phyloP scores from a whole-genome alignment of 2,888 invertebrate species.

The Nephrotoma appendiculata region DNA sequence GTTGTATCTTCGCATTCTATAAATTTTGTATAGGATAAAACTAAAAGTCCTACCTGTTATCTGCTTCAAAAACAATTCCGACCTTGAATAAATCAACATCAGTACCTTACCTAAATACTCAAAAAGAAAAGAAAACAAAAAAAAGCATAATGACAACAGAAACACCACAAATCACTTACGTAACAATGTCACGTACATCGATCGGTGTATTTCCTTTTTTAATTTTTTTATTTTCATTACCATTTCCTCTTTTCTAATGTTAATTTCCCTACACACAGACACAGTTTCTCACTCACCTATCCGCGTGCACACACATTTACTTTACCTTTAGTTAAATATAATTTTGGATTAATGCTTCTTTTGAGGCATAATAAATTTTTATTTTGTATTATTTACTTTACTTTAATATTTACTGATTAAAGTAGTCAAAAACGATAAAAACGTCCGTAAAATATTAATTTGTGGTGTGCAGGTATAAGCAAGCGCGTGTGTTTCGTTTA shows the following conservation, averaged over 20 bases:
- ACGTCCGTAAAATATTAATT: not conserved
- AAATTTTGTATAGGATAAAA: no score
- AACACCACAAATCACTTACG: slow-evolving; percentile 1
- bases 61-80: not conserved
- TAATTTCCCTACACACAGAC: not conserved
- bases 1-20: no score
- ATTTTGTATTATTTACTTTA: not conserved
- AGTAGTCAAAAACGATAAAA: not conserved
- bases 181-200: slow-evolving; percentile 2
- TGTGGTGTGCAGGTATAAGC: not conserved
- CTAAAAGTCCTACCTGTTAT: no score
- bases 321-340: not conserved
- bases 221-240: not conserved
- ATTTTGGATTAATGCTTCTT: not conserved
- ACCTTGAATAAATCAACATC: not conserved
- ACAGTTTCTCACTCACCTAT: not conserved
- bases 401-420: not conserved
- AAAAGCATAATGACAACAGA: not conserved
- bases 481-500: not conserved
- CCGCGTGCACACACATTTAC: not conserved
- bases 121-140: not conserved
- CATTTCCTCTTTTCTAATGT: slow-evolving; percentile 1
- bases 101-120: not conserved
- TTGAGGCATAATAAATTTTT: not conserved
- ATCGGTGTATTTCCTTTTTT: slow-evolving; percentile 3